Evolutionary conservation across 2,797 vertebrate genomes (phyloP).

Genomic region (Malurus leucopterus): DNA sequence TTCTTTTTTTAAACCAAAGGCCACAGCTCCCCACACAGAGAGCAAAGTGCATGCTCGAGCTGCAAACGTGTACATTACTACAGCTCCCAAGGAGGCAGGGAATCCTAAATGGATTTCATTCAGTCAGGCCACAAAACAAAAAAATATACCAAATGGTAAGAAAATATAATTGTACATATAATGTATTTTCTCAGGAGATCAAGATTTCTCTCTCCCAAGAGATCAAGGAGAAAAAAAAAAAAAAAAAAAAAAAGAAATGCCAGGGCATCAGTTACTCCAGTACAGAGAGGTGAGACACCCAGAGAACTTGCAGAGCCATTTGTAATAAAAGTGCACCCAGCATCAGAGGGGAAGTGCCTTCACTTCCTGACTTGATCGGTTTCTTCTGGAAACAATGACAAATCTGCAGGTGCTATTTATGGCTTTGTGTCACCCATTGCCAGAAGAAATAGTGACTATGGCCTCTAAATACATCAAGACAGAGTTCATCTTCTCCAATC

Average conservation of each 20-base stretch:
- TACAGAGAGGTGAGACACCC: background rate
- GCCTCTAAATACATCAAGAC: background rate
- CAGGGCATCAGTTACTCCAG: background rate
- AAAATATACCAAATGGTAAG: background rate
- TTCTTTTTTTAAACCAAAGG: background rate
- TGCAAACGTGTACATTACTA: accelerated
- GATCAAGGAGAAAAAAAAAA: background rate
- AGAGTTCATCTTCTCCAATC: background rate
- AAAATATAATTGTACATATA: background rate
- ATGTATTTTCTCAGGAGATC: background rate
- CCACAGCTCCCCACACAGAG: background rate
- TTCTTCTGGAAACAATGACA: conserved; percentile 50
- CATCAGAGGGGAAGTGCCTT: background rate
- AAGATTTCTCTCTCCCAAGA: background rate
- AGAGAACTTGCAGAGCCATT: background rate
- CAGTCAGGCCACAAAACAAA: background rate
- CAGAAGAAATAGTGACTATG: background rate
- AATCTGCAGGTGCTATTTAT: conserved; percentile 18
- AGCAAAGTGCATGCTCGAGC: background rate
- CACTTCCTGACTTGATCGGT: background rate
- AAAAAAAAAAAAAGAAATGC: background rate
- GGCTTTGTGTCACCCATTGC: background rate
- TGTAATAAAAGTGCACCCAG: background rate
- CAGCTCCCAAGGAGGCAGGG: background rate
- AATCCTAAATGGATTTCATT: background rate